Conservation (phyloP, 2,888 invertebrate genomes). For the Ametastegia equiseti region DNA sequence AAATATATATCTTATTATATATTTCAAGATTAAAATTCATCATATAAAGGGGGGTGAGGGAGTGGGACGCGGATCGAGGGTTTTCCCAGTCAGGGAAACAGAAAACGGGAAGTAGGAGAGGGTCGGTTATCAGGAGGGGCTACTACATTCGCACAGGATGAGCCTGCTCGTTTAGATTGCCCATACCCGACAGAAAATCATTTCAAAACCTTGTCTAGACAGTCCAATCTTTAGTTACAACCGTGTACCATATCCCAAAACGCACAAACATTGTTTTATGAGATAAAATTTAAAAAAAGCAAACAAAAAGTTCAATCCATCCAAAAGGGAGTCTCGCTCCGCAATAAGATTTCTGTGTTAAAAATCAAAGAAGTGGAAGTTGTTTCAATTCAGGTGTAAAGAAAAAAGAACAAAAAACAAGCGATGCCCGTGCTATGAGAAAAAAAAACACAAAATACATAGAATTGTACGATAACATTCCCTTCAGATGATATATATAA, state of each 20-base stretch:
- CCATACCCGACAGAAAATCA: neutral
- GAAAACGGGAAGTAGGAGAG: slow-evolving; percentile 3
- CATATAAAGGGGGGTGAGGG: slow-evolving; percentile 57
- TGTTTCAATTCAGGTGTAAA: neutral
- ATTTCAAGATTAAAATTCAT: slow-evolving; percentile 66
- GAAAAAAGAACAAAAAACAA: no score
- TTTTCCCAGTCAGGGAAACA: neutral
- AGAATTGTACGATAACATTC: neutral
- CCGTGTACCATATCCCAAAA: slow-evolving; percentile 37
- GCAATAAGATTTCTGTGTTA: neutral
- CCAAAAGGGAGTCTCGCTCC: neutral
- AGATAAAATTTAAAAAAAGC: no score
- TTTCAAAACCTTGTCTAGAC: neutral
- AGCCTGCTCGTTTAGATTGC: slow-evolving; percentile 5
- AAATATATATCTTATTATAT: slow-evolving; percentile 69
- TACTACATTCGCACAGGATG: slow-evolving; percentile 26
- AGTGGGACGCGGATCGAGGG: no score
- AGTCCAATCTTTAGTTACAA: slow-evolving; percentile 44
- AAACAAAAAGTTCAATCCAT: neutral
- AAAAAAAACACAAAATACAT: no score
- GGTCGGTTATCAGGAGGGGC: neutral
- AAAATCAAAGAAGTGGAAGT: neutral
- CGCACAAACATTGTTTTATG: neutral
- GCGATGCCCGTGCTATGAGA: neutral
- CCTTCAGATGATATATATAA: neutral